Base-by-base conservation (phyloP, 2,113 vertebrate genomes). In the Rhegmatorhina hoffmannsi region DNA sequence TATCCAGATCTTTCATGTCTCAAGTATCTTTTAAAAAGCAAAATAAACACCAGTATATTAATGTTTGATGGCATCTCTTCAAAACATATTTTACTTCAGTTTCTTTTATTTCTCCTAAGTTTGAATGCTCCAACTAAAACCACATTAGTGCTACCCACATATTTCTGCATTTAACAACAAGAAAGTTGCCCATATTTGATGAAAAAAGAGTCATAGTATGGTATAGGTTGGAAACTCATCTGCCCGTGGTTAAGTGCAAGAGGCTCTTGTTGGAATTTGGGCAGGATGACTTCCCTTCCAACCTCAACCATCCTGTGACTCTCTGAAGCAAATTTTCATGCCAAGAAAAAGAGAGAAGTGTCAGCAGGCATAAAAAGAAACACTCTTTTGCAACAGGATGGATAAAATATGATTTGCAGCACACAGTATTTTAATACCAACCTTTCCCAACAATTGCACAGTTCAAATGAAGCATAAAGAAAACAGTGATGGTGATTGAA, bases 1-100 rank as follows among this genome's bases (percentile, higher is more conserved):
- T 95, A 95, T 63, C 60, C 85, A 96, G 93, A 73, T 92, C n/a
- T 85, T 96, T 78, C 4, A 7, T 55, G 15, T 53, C 63, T 97
- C 84, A 70, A 89, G 46, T 87, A 60, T 44, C 49, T 75, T 93
- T 95, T 72, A 93, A 97, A 97, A 97, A 95, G 87, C 81, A 97
- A 95, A 87, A 80, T 49, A 79, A 74, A 33, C 29, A 20, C n/a
- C 40, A 49, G 13, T 13, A 8, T 81, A 91, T 43, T 89, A 53
- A 73, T 53, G n/a, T 80, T 80, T 92, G 87, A 68, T 28, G 50
- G 62, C 49, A 49, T 64, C 14, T 21, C 58, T 86, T 88, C 69
- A 60, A 94, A 97, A 34, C 68, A 31, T 10, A 5, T 74, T 74
- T 89, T 21, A 10, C 31, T 89, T 94, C 56, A 85, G 55, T 67